Evolutionary conservation across 2,113 vertebrate genomes (phyloP).

Genomic region (Cottus gobio): DNA sequence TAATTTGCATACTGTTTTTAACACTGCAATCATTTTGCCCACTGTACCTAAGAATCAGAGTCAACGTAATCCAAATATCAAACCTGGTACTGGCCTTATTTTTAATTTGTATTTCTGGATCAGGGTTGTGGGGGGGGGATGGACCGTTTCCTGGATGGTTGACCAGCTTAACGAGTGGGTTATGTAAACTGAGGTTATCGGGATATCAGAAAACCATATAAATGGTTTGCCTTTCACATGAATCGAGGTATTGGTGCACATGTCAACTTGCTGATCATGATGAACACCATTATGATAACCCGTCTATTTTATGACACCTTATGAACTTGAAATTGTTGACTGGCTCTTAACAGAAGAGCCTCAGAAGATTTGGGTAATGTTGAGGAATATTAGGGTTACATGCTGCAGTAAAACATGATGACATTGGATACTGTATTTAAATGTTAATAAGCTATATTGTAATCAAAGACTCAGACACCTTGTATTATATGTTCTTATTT

Average conservation of each 20-base stretch:
- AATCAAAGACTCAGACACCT: constrained; percentile 78
- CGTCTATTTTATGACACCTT: constrained; percentile 24
- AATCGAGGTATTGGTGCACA: neutral
- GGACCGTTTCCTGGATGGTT: neutral
- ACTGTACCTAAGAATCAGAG: neutral
- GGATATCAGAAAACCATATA: neutral
- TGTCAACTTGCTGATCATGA: constrained; percentile 48
- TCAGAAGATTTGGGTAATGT: constrained; percentile 52
- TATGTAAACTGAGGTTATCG: neutral
- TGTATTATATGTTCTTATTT: constrained; percentile 87
- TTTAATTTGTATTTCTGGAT: neutral
- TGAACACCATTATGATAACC: constrained; percentile 13
- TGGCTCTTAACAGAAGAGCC: constrained; percentile 28
- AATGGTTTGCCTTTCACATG: constrained; percentile 25
- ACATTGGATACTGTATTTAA: constrained; percentile 85
- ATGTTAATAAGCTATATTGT: constrained; percentile 85
- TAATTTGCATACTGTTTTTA: neutral
- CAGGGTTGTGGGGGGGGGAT: neutral
- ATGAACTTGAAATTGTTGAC: constrained; percentile 40
- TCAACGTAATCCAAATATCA: constrained; percentile 4
- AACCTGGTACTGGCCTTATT: neutral
- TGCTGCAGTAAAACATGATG: constrained; percentile 64
- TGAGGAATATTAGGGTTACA: constrained; percentile 54
- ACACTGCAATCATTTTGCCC: neutral
- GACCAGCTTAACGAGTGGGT: neutral